phyloP scores from a whole-genome alignment of 2,888 invertebrate genomes.

The Ormyrus labotus region DNA sequence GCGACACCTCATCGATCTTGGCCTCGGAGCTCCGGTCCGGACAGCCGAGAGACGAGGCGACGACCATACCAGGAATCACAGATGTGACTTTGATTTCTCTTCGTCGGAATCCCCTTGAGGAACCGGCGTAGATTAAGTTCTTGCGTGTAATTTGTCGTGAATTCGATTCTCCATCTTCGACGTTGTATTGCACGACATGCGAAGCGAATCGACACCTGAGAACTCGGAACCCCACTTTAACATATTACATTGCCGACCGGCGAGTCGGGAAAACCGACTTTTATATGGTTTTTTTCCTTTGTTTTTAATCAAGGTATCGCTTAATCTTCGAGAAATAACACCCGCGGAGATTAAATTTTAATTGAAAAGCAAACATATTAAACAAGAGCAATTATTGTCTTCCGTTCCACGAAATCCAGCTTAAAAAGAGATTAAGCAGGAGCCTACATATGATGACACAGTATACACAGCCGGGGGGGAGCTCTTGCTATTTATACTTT shows the following conservation, averaged over 20 bases:
- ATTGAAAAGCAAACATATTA: too few relatives aligned
- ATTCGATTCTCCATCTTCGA: constrained; percentile 54
- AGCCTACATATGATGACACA: constrained; percentile 34
- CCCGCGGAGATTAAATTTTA: too few relatives aligned
- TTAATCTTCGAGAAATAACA: neutral
- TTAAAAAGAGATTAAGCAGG: constrained; percentile 8
- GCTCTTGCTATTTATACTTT: constrained; percentile 32
- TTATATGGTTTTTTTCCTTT: neutral
- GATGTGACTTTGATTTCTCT: constrained; percentile 75
- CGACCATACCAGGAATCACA: constrained; percentile 70
- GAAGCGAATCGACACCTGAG: constrained; percentile 55
- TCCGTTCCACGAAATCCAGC: neutral
- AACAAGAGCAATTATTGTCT: neutral
- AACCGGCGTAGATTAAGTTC: constrained; percentile 71
- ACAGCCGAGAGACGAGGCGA: constrained; percentile 62
- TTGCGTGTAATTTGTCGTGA: constrained; percentile 68
- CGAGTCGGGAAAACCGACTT: neutral
- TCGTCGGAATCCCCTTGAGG: constrained; percentile 71
- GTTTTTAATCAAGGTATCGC: neutral
- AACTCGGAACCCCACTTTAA: constrained; percentile 21
- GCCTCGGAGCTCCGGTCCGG: constrained; percentile 62
- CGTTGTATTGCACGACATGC: constrained; percentile 38
- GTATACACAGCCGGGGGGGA: constrained; percentile 11
- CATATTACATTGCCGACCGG: constrained; percentile 32
- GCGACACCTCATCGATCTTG: constrained; percentile 73